These are phyloP conservation scores for Bubo scandiacus DNA, from an alignment of 2,113 vertebrate species.

Conservation along the genomic window DNA sequence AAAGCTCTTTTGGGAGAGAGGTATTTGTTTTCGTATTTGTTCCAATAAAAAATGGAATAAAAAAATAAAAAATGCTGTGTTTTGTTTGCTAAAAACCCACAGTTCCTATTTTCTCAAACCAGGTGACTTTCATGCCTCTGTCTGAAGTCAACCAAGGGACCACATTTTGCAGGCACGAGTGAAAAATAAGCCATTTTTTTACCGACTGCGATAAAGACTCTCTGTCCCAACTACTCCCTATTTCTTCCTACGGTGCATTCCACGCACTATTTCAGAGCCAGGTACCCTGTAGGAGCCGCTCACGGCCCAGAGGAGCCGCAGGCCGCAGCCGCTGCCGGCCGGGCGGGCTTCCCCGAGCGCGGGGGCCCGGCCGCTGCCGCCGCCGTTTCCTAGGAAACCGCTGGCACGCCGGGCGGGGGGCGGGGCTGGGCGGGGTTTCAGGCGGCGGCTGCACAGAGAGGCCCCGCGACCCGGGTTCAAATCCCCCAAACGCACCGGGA, in stretches of 20 bases:
- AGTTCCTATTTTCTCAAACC: neutral
- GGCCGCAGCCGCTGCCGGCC: neutral
- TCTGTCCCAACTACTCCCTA: neutral
- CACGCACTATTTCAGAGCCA: neutral
- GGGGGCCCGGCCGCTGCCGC: neutral
- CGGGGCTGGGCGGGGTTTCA: neutral
- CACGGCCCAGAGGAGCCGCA: neutral
- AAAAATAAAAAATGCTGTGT: neutral
- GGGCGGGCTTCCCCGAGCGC: neutral
- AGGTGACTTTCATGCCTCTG: neutral
- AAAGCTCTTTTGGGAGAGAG: neutral
- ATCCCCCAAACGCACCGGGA: neutral
- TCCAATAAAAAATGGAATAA: neutral
- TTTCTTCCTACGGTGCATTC: neutral
- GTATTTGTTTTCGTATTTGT: neutral
- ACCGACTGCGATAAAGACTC: neutral
- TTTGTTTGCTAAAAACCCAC: neutral
- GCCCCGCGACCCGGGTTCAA: neutral
- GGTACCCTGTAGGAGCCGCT: neutral
- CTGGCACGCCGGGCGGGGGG: neutral
- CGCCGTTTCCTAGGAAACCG: neutral
- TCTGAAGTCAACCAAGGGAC: neutral
- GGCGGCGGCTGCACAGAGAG: neutral
- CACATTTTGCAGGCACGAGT: accelerated
- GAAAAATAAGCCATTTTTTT: neutral